Evolutionary conservation across 2,113 vertebrate genomes (phyloP).

Genomic region (Arizona elegans): DNA sequence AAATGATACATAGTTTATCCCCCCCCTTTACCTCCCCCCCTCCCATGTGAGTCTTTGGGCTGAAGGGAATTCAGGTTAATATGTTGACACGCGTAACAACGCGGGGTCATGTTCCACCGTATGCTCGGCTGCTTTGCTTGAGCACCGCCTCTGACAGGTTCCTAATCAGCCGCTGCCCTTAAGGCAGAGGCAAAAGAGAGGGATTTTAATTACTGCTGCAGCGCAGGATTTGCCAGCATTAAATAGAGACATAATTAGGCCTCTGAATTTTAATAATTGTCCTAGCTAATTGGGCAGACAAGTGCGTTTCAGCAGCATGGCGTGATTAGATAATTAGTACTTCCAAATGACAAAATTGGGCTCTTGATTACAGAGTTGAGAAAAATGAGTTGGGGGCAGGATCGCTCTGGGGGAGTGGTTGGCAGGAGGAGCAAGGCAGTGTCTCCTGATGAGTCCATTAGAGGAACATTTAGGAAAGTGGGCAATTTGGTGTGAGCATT

Average conservation of each 20-base stretch:
- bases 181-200: slow-evolving; percentile 85
- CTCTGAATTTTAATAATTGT: slow-evolving; percentile 95
- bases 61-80: slow-evolving; percentile 99
- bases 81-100: slow-evolving; percentile 99
- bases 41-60: slow-evolving; percentile 80
- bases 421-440: neutral
- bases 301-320: slow-evolving; percentile 73
- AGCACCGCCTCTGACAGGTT: slow-evolving; percentile 89
- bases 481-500: slow-evolving; percentile 63
- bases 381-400: slow-evolving; percentile 31
- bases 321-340: slow-evolving; percentile 85
- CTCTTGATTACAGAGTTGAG: slow-evolving; percentile 74
- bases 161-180: slow-evolving; percentile 92
- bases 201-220: slow-evolving; percentile 90
- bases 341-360: slow-evolving; percentile 82
- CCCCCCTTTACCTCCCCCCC: slow-evolving; percentile 67
- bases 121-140: slow-evolving; percentile 86
- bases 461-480: slow-evolving; percentile 55
- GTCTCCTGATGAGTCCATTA: slow-evolving; percentile 61
- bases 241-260: slow-evolving; percentile 98
- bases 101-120: slow-evolving; percentile 91
- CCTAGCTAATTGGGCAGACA: slow-evolving; percentile 91
- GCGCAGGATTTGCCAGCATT: slow-evolving; percentile 83
- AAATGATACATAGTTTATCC: slow-evolving; percentile 76
- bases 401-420: neutral